Evolutionary conservation across 2,888 invertebrate species (phyloP).

Genomic region (Eledona agricola): DNA sequence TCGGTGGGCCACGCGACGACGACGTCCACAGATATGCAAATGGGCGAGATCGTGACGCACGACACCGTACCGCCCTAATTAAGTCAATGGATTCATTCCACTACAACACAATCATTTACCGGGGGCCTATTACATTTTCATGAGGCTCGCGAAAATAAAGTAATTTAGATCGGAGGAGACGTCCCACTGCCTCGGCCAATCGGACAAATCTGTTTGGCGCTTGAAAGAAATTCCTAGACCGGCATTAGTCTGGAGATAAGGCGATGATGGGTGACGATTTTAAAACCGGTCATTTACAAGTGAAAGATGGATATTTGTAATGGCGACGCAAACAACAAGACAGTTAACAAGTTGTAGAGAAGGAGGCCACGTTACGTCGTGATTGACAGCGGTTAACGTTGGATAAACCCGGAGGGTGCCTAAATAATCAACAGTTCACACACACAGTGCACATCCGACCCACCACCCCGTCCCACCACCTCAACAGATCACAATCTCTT

Average conservation of each 20-base stretch:
- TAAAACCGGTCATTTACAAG: constrained; percentile 2
- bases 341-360: constrained; percentile 28
- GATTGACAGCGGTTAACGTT: constrained; percentile 49
- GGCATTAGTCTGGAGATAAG: constrained; percentile 52
- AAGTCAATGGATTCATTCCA: constrained; percentile 41
- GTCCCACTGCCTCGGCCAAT: too few species aligned
- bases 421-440: constrained; percentile 47
- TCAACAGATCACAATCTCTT: constrained; percentile 46
- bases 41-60: constrained; percentile 39
- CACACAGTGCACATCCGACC: constrained; percentile 45
- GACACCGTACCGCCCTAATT: constrained; percentile 39
- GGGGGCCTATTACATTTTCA: constrained; percentile 39
- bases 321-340: constrained; percentile 23
- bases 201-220: too few species aligned
- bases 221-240: constrained; percentile 50
- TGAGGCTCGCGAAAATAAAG: constrained; percentile 40
- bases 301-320: not conserved
- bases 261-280: constrained; percentile 36
- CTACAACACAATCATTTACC: constrained; percentile 38
- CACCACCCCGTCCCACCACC: constrained; percentile 39
- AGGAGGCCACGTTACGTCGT: constrained; percentile 24
- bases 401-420: constrained; percentile 46
- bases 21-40: constrained; percentile 36
- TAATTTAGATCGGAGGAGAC: constrained; percentile 39
- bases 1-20: constrained; percentile 33